A percentile compares a stretch with the other conserved stretches of the same genome.
phyloP scores from a whole-genome alignment of 1,140 invertebrate species.

The Habropoda laboriosa region DNA sequence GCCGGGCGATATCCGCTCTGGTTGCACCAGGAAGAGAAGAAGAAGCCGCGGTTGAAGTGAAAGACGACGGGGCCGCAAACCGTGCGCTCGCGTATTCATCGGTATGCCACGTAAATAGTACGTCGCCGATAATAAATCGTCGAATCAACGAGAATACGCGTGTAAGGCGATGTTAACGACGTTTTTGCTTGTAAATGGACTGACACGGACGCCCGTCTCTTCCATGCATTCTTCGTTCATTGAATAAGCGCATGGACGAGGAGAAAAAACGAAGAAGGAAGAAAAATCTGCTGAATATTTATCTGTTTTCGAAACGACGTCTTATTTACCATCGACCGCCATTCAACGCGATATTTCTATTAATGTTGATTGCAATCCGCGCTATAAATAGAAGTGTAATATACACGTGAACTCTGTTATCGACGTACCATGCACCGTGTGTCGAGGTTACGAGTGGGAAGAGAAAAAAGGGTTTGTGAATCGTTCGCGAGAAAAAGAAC shows the following conservation, averaged over 20 bases:
- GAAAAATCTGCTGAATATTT: conserved; percentile 2
- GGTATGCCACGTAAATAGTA: conserved; percentile 22
- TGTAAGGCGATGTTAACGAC: not conserved
- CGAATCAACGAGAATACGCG: conserved; percentile 13
- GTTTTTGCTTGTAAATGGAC: conserved; percentile 3
- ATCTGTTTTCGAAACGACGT: not conserved
- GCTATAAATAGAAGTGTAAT: no score
- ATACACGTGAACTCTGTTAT: not conserved
- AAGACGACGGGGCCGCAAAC: conserved; percentile 31
- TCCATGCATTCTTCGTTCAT: not conserved
- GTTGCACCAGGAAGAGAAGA: conserved; percentile 27
- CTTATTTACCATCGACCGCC: not conserved
- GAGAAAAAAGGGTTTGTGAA: no score
- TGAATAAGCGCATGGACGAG: not conserved
- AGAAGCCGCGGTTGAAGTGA: conserved; percentile 1
- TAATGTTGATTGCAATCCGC: not conserved
- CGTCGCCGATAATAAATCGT: conserved; percentile 44
- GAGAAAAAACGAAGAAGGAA: no score
- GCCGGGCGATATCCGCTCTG: no score
- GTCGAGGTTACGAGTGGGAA: no score
- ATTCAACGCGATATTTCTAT: no score
- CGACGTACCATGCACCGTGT: no score
- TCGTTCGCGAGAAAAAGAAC: no score
- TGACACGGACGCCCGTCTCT: conserved; percentile 10
- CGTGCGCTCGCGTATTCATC: conserved; percentile 15